Conservation (phyloP, 2,888 invertebrate genomes). For the Palloptera scutellata region DNA sequence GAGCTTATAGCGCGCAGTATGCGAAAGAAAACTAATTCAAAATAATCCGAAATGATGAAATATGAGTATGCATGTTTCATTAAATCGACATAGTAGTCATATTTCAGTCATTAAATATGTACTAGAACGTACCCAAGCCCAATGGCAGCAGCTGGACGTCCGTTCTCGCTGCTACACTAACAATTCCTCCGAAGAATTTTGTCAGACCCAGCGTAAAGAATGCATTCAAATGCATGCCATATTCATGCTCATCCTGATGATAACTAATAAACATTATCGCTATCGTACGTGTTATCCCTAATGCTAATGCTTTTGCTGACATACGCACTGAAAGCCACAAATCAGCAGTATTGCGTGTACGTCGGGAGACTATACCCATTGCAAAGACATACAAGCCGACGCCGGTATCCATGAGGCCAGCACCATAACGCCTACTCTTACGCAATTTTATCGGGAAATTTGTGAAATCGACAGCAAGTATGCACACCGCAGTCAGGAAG, state of each 20-base stretch:
- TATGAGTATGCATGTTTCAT: no score
- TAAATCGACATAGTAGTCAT: no score
- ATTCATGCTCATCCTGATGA: constrained; percentile 89
- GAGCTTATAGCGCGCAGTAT: neutral
- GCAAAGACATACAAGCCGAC: constrained; percentile 87
- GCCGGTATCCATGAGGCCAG: constrained; percentile 93
- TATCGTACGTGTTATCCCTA: constrained; percentile 73
- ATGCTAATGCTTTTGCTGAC: constrained; percentile 64
- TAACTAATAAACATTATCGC: constrained; percentile 76
- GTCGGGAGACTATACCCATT: constrained; percentile 78
- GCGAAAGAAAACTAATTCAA: neutral
- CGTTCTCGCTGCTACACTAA: constrained; percentile 39
- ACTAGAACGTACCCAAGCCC: constrained; percentile 48
- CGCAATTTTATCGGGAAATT: constrained; percentile 85
- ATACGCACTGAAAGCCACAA: constrained; percentile 50
- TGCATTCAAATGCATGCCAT: constrained; percentile 98
- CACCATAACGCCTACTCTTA: constrained; percentile 88
- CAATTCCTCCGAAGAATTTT: constrained; percentile 74
- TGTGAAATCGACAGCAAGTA: constrained; percentile 93
- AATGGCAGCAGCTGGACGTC: constrained; percentile 63
- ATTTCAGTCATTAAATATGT: no score
- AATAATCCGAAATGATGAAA: neutral
- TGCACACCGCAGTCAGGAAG: constrained; percentile 79
- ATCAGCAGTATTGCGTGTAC: constrained; percentile 50
- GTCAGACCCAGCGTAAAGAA: constrained; percentile 91